These are phyloP conservation scores for Scomber scombrus DNA, from an alignment of 2,113 vertebrate species.

Conservation along the genomic window DNA sequence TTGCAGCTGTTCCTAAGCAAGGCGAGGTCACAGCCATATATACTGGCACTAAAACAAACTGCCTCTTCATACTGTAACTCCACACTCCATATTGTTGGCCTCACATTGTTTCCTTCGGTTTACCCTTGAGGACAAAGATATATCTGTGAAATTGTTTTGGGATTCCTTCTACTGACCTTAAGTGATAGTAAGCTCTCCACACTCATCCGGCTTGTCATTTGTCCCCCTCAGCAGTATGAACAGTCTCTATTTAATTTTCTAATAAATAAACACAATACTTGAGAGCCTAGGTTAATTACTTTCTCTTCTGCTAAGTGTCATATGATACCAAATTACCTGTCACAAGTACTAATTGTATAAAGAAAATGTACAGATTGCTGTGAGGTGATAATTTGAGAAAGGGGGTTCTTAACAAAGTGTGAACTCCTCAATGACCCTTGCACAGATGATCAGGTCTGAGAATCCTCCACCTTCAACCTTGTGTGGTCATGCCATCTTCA, in stretches of 20 bases:
- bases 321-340: no score
- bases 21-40: neutral
- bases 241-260: neutral
- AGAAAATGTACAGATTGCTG: no score
- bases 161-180: conserved; percentile 53
- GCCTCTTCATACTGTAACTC: conserved; percentile 40
- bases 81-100: conserved; percentile 44
- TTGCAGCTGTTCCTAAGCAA: conserved; percentile 39
- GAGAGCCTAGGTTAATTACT: no score
- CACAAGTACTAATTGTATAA: no score
- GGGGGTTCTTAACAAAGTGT: no score
- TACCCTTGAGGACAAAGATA: conserved; percentile 79
- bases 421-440: no score
- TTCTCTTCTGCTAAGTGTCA: no score
- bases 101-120: conserved; percentile 68
- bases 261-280: no score
- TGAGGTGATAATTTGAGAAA: no score
- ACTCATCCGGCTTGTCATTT: neutral
- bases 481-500: no score
- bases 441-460: no score
- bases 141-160: conserved; percentile 77
- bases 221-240: conserved; percentile 5
- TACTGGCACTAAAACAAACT: conserved; percentile 3
- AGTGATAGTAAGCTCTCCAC: conserved; percentile 8
- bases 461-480: no score